Evolutionary conservation across 2,888 invertebrate genomes (phyloP).

Genomic region (Eilema depressum): DNA sequence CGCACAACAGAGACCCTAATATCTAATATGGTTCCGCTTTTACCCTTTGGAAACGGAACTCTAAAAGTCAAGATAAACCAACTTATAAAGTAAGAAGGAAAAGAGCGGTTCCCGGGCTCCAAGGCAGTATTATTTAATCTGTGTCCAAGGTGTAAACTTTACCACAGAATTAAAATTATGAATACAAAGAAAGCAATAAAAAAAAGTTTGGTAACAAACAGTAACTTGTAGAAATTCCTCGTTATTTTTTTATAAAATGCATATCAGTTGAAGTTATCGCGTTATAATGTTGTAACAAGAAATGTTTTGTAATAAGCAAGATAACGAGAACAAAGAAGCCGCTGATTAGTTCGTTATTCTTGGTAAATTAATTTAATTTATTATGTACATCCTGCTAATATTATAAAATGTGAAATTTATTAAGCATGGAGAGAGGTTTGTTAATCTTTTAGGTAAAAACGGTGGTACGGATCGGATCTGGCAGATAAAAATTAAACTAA

Average conservation of each 20-base stretch:
- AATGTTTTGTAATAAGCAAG: neutral
- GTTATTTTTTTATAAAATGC: conserved; percentile 1
- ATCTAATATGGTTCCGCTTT: too few species aligned
- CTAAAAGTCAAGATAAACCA: neutral
- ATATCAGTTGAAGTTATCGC: neutral
- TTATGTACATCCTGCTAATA: neutral
- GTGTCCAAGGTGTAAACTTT: too few species aligned
- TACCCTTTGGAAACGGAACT: too few species aligned
- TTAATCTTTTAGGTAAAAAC: neutral
- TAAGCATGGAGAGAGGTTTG: neutral
- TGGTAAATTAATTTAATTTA: conserved; percentile 4
- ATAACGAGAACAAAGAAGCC: conserved; percentile 3
- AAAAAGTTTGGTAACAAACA: neutral
- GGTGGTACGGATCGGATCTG: too few species aligned
- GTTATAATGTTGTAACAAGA: conserved; percentile 9
- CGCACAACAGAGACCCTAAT: too few species aligned
- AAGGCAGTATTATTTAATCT: too few species aligned
- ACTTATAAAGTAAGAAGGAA: neutral
- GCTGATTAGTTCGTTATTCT: conserved; percentile 18
- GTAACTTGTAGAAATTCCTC: neutral
- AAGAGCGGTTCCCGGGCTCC: too few species aligned
- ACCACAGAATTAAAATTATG: too few species aligned
- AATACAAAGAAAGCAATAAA: too few species aligned
- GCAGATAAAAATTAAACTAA: too few species aligned
- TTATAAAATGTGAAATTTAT: neutral